These are phyloP conservation scores for Madoqua kirkii DNA, from an alignment of 2,113 vertebrate species.

Conservation along the genomic window DNA sequence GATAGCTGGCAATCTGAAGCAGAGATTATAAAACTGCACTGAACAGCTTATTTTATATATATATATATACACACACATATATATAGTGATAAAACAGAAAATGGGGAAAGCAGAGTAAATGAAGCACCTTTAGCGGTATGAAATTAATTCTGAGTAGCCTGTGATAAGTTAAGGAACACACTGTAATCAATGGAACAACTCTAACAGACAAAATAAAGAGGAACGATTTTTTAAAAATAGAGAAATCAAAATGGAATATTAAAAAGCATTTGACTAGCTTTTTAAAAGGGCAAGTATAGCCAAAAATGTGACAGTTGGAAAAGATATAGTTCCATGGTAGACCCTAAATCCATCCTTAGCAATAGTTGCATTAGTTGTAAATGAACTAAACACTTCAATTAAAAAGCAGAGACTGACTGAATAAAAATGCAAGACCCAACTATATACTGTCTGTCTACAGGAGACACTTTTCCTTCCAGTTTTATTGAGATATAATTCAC, in stretches of 20 bases:
- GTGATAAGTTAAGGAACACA: background rate
- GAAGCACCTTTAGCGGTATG: background rate
- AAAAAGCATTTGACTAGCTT: background rate
- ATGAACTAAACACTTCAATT: background rate
- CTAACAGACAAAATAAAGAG: background rate
- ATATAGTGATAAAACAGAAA: background rate
- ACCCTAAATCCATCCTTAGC: background rate
- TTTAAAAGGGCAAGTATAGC: background rate
- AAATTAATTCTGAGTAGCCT: background rate
- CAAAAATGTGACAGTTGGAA: background rate
- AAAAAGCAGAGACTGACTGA: background rate
- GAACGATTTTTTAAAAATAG: background rate
- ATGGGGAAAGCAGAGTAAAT: background rate
- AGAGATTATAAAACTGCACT: background rate
- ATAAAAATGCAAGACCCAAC: background rate
- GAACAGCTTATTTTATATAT: background rate
- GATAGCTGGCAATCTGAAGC: background rate
- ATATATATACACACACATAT: background rate
- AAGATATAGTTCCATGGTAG: background rate
- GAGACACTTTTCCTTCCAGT: background rate
- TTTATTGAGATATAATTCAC: background rate
- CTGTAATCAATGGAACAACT: background rate
- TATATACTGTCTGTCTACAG: background rate
- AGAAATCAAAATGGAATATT: background rate
- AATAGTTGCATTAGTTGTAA: background rate